phyloP scores from a whole-genome alignment of 2,888 invertebrate species.

The Sycophila texana region DNA sequence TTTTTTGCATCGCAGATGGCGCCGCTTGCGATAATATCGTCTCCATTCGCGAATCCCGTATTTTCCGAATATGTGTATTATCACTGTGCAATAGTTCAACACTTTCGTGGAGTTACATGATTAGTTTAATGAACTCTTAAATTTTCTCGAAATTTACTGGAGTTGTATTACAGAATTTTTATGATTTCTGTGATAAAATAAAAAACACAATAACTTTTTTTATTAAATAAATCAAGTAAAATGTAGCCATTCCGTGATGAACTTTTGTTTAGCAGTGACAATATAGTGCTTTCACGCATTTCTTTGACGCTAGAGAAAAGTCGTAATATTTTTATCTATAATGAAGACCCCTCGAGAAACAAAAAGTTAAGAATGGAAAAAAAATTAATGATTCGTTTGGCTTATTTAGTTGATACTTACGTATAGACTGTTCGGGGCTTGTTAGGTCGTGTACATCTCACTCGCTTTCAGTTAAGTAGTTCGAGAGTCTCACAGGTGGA shows the following conservation, averaged over 20 bases:
- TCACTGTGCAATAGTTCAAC: constrained; percentile 53
- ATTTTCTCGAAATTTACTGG: too few relatives aligned
- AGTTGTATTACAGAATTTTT: too few relatives aligned
- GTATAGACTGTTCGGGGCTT: constrained; percentile 23
- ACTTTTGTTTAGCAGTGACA: constrained; percentile 50
- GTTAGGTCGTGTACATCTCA: constrained; percentile 37
- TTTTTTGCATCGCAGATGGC: neutral
- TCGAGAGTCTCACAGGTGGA: neutral
- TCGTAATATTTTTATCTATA: constrained; percentile 4
- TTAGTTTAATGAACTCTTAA: too few relatives aligned
- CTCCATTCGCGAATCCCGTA: constrained; percentile 60
- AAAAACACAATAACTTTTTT: too few relatives aligned
- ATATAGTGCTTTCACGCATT: constrained; percentile 38
- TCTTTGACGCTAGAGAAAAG: neutral
- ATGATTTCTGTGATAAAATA: too few relatives aligned
- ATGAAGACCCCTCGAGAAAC: constrained; percentile 1
- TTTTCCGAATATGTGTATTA: constrained; percentile 65
- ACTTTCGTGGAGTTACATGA: constrained; percentile 5
- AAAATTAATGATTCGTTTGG: constrained; percentile 24
- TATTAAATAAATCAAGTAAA: neutral
- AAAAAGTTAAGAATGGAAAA: constrained; percentile 29
- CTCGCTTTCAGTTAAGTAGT: neutral
- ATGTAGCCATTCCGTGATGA: constrained; percentile 6
- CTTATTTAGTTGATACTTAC: constrained; percentile 44
- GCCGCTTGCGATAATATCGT: constrained; percentile 26